Evolutionary conservation across 1,140 invertebrate species (phyloP).

Genomic region (Coptotermes formosanus): DNA sequence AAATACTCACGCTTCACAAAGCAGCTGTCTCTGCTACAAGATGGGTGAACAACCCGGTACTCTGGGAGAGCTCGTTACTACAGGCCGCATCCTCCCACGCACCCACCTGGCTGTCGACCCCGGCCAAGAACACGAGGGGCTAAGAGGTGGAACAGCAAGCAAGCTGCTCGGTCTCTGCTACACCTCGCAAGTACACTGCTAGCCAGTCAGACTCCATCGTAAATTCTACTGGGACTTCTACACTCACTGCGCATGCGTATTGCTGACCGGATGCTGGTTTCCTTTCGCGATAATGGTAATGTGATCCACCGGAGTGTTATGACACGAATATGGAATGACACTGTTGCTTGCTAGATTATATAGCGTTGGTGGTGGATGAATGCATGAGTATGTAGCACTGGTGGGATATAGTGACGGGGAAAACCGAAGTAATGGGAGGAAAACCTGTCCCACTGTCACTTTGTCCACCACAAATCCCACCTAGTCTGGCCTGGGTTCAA

Average conservation of each 20-base stretch:
- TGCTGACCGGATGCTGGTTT: background rate
- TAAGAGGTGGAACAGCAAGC: background rate
- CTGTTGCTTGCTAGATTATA: too few relatives aligned
- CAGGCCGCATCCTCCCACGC: background rate
- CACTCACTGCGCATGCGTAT: background rate
- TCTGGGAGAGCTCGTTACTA: background rate
- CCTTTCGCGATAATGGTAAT: too few relatives aligned
- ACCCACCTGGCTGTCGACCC: background rate
- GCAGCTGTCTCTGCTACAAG: background rate
- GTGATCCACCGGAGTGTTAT: too few relatives aligned
- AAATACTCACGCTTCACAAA: background rate
- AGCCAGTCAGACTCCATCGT: background rate
- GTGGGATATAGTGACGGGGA: too few relatives aligned
- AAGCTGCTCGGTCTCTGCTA: background rate
- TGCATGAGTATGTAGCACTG: too few relatives aligned
- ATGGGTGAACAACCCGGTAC: constrained; percentile 13
- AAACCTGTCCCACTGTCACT: too few relatives aligned
- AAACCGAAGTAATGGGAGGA: too few relatives aligned
- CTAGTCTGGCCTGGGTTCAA: too few relatives aligned
- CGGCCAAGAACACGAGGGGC: background rate
- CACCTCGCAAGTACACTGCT: background rate
- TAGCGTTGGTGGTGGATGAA: too few relatives aligned
- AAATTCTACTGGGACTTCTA: background rate
- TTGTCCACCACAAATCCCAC: too few relatives aligned
- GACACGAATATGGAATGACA: too few relatives aligned